Percentiles rank a stretch among this genome's conserved stretches.
These are phyloP conservation scores for Molanna angustata DNA, from an alignment of 2,888 invertebrate species.

Conservation along the genomic window DNA sequence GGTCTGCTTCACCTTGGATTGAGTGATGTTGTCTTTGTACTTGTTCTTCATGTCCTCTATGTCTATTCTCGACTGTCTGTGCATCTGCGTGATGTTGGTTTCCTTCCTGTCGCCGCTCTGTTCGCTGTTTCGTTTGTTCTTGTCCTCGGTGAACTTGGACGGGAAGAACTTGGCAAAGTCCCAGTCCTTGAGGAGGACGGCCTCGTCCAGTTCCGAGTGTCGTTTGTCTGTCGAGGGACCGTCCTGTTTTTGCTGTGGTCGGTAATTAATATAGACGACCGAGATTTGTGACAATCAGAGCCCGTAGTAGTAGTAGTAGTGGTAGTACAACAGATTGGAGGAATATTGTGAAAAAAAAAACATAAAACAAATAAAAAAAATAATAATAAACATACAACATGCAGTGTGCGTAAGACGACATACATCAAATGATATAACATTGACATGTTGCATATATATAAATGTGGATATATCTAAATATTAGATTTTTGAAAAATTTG, in stretches of 20 bases:
- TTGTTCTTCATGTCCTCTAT: conserved; percentile 51
- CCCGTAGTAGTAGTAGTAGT: too few species aligned
- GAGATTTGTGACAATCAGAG: not conserved
- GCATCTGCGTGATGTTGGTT: conserved; percentile 45
- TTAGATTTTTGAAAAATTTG: too few species aligned
- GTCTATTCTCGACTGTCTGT: conserved; percentile 50
- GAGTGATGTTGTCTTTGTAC: conserved; percentile 49
- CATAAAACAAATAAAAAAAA: conserved; percentile 35
- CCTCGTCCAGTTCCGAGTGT: conserved; percentile 68
- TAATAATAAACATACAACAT: conserved; percentile 35
- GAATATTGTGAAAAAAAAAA: conserved; percentile 29
- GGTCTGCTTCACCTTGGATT: conserved; percentile 45
- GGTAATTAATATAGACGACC: not conserved
- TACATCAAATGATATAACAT: conserved; percentile 11
- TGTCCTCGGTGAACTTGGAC: conserved; percentile 43
- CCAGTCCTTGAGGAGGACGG: conserved; percentile 81
- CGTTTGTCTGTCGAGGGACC: conserved; percentile 35
- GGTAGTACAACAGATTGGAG: conserved; percentile 7
- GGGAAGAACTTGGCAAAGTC: conserved; percentile 84
- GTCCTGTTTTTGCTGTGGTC: conserved; percentile 31
- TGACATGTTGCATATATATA: conserved; percentile 16
- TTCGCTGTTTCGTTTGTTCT: conserved; percentile 37
- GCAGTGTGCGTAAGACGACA: conserved; percentile 22
- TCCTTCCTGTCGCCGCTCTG: conserved; percentile 45
- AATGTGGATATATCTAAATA: too few species aligned